Percentiles rank a stretch among this genome's conserved stretches.
These are phyloP conservation scores for Lithobates pipiens DNA, from an alignment of 2,797 vertebrate species.

Conservation along the genomic window DNA sequence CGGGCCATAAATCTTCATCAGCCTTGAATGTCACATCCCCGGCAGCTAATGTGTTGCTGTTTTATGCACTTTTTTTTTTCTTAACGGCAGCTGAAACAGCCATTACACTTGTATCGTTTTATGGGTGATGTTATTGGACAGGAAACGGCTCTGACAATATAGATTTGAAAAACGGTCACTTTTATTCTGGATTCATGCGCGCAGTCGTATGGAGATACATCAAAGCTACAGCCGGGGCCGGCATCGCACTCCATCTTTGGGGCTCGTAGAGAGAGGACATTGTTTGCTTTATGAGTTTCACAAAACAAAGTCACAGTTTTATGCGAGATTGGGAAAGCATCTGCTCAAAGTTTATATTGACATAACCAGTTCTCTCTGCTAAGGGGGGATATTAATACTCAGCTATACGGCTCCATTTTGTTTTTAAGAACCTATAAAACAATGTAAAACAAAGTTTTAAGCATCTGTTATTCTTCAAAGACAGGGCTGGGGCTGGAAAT, in stretches of 20 bases:
- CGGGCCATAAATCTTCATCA: conserved; percentile 1
- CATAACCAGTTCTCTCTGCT: neutral
- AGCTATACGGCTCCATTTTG: conserved; percentile 13
- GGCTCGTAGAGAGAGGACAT: conserved; percentile 50
- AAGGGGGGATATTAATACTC: conserved; percentile 13
- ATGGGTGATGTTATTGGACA: conserved; percentile 70
- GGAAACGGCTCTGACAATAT: conserved; percentile 72
- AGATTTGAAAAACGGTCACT: conserved; percentile 71
- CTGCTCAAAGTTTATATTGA: conserved; percentile 1
- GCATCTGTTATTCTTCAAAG: conserved; percentile 16
- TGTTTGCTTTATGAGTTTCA: conserved; percentile 39
- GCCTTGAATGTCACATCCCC: conserved; percentile 67
- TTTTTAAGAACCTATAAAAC: conserved; percentile 35
- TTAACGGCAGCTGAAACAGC: conserved; percentile 74
- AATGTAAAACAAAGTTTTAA: conserved; percentile 26
- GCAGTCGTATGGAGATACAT: conserved; percentile 63
- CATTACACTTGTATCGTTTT: conserved; percentile 74
- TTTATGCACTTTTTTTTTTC: conserved; percentile 67
- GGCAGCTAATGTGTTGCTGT: conserved; percentile 68
- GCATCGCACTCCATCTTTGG: conserved; percentile 55
- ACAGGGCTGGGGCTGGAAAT: neutral
- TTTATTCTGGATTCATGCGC: conserved; percentile 69
- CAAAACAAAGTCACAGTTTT: conserved; percentile 48
- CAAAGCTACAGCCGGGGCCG: conserved; percentile 66
- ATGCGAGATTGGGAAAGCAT: conserved; percentile 14